A percentile compares a stretch with the other conserved stretches of the same genome.
phyloP scores from a whole-genome alignment of 2,113 vertebrate species.

The Mus musculus region GRCm39 chr5:46574001-46574500 shows the following conservation, averaged over 20 bases:
- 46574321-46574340: not conserved
- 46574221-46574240: not conserved
- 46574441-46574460: not conserved
- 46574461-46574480: not conserved
- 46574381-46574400: not conserved
- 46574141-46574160: not conserved
- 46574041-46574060: not conserved
- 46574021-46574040: not conserved
- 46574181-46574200: not conserved
- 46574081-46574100: not conserved
- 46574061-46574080: not conserved
- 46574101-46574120: not conserved
- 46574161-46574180: not conserved
- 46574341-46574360: not conserved
- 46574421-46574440: not conserved
- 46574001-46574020: not conserved
- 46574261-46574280: not conserved
- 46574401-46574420: not conserved
- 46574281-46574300: not conserved
- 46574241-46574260: not conserved
- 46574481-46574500: not conserved
- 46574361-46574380: not conserved
- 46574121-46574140: not conserved
- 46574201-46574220: not conserved
- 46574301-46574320: not conserved